Evolutionary conservation across 2,797 vertebrate species (phyloP).

Genomic region (Eutrigla gurnardus): DNA sequence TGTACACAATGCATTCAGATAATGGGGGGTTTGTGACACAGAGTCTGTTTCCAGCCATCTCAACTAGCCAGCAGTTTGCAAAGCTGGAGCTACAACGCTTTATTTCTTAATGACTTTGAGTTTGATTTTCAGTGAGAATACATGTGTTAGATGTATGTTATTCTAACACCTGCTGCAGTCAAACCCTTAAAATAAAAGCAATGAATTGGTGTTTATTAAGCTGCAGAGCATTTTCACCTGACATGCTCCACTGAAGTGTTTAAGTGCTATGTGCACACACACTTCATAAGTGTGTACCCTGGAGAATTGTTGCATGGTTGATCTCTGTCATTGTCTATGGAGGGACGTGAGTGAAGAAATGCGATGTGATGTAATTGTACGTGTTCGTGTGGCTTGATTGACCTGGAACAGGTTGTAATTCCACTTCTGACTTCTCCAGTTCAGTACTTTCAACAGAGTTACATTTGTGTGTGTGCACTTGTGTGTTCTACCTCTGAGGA

Average conservation of each 20-base stretch:
- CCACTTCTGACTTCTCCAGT: slow-evolving; percentile 45
- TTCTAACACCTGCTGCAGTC: slow-evolving; percentile 43
- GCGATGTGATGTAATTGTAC: slow-evolving; percentile 34
- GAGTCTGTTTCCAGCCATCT: no score
- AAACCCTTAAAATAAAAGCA: slow-evolving; percentile 29
- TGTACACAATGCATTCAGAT: no score
- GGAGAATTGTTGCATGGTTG: neutral
- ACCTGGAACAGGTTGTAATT: slow-evolving; percentile 40
- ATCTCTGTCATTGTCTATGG: slow-evolving; percentile 9
- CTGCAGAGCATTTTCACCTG: slow-evolving; percentile 18
- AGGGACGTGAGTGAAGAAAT: slow-evolving; percentile 9
- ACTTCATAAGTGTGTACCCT: neutral
- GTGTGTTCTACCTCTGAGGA: slow-evolving; percentile 21
- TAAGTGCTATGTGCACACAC: neutral
- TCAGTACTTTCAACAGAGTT: slow-evolving; percentile 23
- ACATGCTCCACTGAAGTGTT: slow-evolving; percentile 31
- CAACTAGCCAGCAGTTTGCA: no score
- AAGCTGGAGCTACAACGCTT: no score
- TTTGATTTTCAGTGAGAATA: neutral
- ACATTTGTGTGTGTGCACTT: neutral
- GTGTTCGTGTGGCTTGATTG: slow-evolving; percentile 35
- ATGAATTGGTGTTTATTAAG: slow-evolving; percentile 29
- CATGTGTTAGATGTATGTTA: slow-evolving; percentile 17
- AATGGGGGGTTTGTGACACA: no score
- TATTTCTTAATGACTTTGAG: no score